phyloP scores from a whole-genome alignment of 2,113 vertebrate species.

The Numida meleagris region DNA sequence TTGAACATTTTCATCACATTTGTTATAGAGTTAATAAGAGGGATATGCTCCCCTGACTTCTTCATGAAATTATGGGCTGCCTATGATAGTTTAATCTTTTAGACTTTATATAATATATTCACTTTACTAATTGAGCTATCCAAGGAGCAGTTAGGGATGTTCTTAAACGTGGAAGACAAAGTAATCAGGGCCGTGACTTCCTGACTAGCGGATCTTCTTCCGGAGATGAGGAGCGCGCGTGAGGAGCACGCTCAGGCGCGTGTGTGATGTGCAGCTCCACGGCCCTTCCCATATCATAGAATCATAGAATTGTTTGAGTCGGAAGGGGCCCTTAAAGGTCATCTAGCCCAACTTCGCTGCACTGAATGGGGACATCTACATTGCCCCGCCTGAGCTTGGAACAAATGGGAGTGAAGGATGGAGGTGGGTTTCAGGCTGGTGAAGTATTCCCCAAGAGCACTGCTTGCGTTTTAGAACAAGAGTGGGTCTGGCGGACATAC shows the following conservation, averaged over 20 bases:
- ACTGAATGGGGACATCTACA: too few relatives aligned
- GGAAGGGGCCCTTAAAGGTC: too few relatives aligned
- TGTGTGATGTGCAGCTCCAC: not conserved
- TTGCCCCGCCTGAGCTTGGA: not conserved
- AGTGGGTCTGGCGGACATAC: not conserved
- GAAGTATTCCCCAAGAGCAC: not conserved
- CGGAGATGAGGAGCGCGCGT: conserved; percentile 58
- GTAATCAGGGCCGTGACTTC: conserved; percentile 81
- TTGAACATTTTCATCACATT: conserved; percentile 99
- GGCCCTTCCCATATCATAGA: not conserved
- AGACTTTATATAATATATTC: conserved; percentile 98
- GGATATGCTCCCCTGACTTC: conserved; percentile 99
- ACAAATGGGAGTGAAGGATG: not conserved
- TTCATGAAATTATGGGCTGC: conserved; percentile 99
- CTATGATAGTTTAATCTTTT: conserved; percentile 99
- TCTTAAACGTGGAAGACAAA: conserved; percentile 85
- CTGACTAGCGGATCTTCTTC: conserved; percentile 77
- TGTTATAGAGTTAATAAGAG: conserved; percentile 99
- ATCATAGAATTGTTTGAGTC: too few relatives aligned
- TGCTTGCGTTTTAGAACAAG: not conserved
- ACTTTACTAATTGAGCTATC: conserved; percentile 96
- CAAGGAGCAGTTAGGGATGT: conserved; percentile 87
- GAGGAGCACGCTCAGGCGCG: not conserved
- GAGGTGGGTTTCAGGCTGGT: not conserved
- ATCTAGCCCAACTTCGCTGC: too few relatives aligned